A percentile compares a stretch with the other conserved stretches of the same genome.
These are phyloP conservation scores for Alces alces DNA, from an alignment of 2,113 vertebrate genomes.

Conservation along the genomic window DNA sequence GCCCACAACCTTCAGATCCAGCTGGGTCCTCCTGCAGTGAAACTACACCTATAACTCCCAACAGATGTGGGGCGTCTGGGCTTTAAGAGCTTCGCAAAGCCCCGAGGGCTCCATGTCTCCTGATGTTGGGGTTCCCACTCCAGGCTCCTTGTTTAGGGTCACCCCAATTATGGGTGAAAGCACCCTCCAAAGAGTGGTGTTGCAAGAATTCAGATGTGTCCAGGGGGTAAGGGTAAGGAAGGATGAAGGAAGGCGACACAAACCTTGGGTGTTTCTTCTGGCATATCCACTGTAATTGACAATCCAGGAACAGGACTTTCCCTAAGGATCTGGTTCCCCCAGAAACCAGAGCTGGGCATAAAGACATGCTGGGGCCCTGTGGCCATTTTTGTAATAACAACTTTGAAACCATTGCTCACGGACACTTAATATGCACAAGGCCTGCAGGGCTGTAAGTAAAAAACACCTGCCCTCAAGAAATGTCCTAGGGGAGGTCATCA, in stretches of 20 bases:
- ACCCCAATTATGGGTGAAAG: background rate
- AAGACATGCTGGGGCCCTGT: background rate
- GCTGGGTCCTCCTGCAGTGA: background rate
- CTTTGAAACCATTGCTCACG: background rate
- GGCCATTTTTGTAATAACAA: background rate
- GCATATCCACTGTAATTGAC: background rate
- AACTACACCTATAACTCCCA: background rate
- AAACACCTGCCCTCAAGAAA: background rate
- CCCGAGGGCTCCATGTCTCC: background rate
- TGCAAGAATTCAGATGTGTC: background rate
- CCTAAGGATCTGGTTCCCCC: background rate
- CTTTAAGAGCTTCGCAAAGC: background rate
- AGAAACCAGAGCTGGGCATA: background rate
- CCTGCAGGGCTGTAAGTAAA: background rate
- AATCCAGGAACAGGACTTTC: background rate
- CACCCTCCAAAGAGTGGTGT: background rate
- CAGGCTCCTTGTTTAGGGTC: background rate
- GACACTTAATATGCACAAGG: background rate
- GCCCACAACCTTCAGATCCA: background rate
- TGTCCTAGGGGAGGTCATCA: background rate
- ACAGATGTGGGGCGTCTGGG: background rate
- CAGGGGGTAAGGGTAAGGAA: background rate
- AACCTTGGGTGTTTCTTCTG: background rate
- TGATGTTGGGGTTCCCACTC: background rate
- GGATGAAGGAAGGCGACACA: background rate